Percentiles rank a stretch among this genome's conserved stretches.
phyloP scores from a whole-genome alignment of 1,140 invertebrate species.

The Polypedilum vanderplanki region DNA sequence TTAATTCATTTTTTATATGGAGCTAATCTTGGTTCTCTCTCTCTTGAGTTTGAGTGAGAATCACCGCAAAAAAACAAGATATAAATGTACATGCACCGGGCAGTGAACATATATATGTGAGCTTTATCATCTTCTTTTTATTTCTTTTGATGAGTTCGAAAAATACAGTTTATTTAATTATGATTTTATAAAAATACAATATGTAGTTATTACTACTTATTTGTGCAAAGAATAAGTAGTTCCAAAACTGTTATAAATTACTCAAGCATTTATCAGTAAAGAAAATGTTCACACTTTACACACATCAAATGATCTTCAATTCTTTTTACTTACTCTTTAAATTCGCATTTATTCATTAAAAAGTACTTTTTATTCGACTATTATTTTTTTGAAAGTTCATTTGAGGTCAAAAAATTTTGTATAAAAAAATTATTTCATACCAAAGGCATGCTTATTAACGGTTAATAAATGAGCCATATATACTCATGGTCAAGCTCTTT shows the following conservation, averaged over 20 bases:
- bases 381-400: background rate
- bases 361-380: too few species aligned
- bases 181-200: background rate
- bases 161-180: constrained; percentile 15
- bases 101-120: too few species aligned
- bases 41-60: too few species aligned
- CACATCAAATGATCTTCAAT: background rate
- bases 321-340: background rate
- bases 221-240: background rate
- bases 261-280: background rate
- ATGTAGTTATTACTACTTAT: too few species aligned
- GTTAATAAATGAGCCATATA: background rate
- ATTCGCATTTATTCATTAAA: background rate
- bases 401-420: background rate
- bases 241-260: constrained; percentile 9
- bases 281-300: background rate
- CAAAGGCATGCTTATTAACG: background rate
- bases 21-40: background rate
- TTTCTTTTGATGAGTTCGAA: too few species aligned
- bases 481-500: background rate
- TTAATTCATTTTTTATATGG: background rate
- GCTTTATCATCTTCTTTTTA: too few species aligned
- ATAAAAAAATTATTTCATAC: too few species aligned
- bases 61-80: background rate
- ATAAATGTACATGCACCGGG: too few species aligned